phyloP scores from a whole-genome alignment of 2,888 invertebrate genomes.

The Acrobasis repandana region DNA sequence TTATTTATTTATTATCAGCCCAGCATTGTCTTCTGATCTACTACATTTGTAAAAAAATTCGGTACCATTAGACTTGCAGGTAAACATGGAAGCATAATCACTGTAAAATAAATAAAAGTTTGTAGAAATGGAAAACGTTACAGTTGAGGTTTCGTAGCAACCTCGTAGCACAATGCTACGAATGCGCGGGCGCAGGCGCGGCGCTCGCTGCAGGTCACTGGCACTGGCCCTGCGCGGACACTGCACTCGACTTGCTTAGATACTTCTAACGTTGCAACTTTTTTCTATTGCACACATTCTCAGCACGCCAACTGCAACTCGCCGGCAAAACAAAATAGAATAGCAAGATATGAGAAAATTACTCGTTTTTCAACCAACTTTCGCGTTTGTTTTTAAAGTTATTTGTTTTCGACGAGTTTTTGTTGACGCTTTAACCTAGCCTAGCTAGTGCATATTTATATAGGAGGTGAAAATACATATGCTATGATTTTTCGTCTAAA shows the following conservation, averaged over 20 bases:
- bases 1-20: no score
- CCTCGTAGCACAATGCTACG: constrained; percentile 62
- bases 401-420: no score
- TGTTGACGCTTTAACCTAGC: no score
- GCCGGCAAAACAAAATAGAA: constrained; percentile 15
- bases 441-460: no score
- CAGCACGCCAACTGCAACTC: constrained; percentile 38
- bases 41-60: no score
- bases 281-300: constrained; percentile 77
- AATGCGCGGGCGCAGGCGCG: constrained; percentile 44
- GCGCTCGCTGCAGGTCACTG: constrained; percentile 66
- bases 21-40: no score
- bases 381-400: background rate
- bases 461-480: no score
- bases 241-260: constrained; percentile 79
- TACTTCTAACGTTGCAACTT: constrained; percentile 77
- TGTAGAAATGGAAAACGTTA: background rate
- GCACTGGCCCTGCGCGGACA: constrained; percentile 65
- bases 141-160: constrained; percentile 50
- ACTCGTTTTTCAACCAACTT: constrained; percentile 2
- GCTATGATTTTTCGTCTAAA: no score
- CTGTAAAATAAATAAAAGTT: background rate
- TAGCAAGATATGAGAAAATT: constrained; percentile 10
- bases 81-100: no score
- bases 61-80: no score